Conservation (phyloP, 1,140 invertebrate genomes). For the Scaptomyza graminum region DNA sequence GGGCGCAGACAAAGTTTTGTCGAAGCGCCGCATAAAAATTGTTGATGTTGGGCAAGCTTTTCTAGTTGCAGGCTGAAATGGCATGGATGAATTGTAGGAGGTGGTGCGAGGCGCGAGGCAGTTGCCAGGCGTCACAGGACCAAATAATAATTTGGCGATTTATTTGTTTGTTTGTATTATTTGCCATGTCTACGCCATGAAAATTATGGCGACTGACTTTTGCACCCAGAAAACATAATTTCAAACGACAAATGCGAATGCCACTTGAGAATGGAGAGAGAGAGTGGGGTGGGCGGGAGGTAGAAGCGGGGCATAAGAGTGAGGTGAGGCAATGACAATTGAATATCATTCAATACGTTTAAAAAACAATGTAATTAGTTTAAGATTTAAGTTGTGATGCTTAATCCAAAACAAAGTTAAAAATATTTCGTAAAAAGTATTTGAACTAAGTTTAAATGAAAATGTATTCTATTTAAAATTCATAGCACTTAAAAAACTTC, state of each 20-base stretch:
- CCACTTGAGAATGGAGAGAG: not conserved
- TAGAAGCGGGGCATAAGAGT: no score
- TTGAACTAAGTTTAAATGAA: no score
- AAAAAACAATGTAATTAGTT: not conserved
- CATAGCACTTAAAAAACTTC: no score
- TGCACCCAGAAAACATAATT: slow-evolving; percentile 57
- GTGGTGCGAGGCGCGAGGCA: not conserved
- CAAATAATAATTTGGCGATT: slow-evolving; percentile 80
- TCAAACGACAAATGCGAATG: slow-evolving; percentile 56
- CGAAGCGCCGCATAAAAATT: slow-evolving; percentile 42
- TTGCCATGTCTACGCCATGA: slow-evolving; percentile 69
- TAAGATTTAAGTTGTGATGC: no score
- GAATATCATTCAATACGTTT: slow-evolving; percentile 14
- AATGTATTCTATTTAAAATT: no score
- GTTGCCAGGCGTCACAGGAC: slow-evolving; percentile 20
- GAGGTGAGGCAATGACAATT: slow-evolving; percentile 5
- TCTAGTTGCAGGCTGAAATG: slow-evolving; percentile 18
- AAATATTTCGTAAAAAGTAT: no score
- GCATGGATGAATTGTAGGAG: not conserved
- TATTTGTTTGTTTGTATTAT: slow-evolving; percentile 80
- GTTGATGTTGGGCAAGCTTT: slow-evolving; percentile 29
- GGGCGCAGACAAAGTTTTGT: slow-evolving; percentile 72
- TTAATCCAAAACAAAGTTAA: no score
- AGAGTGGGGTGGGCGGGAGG: no score
- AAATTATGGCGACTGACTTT: slow-evolving; percentile 71